Conservation (phyloP, 53 echinoderm and acorn worm species). For the Temnopleurus reevesii region DNA sequence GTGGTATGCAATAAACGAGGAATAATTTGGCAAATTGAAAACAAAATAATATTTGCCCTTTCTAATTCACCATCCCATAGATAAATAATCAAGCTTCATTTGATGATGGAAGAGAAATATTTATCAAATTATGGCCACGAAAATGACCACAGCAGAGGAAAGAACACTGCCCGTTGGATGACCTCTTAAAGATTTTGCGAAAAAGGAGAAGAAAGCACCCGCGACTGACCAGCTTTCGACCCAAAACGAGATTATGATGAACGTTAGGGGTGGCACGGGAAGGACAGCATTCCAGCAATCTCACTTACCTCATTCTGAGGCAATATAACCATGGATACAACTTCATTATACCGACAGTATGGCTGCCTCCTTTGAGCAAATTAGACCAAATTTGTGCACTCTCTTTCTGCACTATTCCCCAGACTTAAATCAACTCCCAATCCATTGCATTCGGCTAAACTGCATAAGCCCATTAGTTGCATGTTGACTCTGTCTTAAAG, state of each 20-base stretch:
- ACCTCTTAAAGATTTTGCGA: background rate
- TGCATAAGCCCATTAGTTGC: background rate
- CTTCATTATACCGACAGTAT: slow-evolving; percentile 31
- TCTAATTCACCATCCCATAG: background rate
- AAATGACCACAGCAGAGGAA: background rate
- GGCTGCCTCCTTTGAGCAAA: slow-evolving; percentile 36
- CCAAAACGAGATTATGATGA: slow-evolving; percentile 49
- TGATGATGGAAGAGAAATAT: background rate
- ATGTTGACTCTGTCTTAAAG: background rate
- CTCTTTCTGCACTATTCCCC: slow-evolving; percentile 24
- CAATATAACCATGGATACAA: slow-evolving; percentile 11
- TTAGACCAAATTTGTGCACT: slow-evolving; percentile 8
- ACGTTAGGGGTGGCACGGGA: slow-evolving; percentile 29
- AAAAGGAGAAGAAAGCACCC: background rate
- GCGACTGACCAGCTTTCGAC: slow-evolving; percentile 29
- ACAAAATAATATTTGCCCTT: background rate
- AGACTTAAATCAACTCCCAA: slow-evolving; percentile 13
- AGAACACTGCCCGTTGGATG: slow-evolving; percentile 40
- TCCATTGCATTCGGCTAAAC: background rate
- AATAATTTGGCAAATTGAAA: background rate
- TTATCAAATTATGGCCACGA: background rate
- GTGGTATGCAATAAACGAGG: background rate
- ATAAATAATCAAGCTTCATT: background rate
- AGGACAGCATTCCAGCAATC: slow-evolving; percentile 42
- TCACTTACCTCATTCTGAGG: slow-evolving; percentile 21